Base-by-base conservation (phyloP, 1,140 invertebrate species). In the Spodoptera litura region DNA sequence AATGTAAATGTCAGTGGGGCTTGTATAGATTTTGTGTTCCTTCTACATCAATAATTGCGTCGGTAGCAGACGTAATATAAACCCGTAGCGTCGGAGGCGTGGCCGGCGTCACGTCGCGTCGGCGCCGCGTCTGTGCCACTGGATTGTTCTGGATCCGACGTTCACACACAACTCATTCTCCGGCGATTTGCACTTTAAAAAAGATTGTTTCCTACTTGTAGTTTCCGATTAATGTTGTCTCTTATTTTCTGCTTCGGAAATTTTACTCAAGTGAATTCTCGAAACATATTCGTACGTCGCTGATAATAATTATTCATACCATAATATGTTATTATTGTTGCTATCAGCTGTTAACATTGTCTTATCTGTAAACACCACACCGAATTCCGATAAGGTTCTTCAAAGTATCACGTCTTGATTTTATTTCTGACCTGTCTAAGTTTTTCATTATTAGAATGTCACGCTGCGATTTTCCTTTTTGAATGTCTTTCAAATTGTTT, bases 81-180 rank as follows among this genome's bases (percentile, higher is more conserved):
- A 82, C 84, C 82, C 78, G 82, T 87, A 82, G 82, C 83, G 83
- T 83, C 80, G 89, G 86, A 88, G 90, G 91, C 90, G 91, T 92
- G 91, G 91, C 77, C 81, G 79, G 83, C 88, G 89, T 91, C 91
- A 91, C 87, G 91, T 86, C 91, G 86, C 86, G 86, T 90, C 88
- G 91, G 87, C 90, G 90, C 89, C 91, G 83, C 79, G 83, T 88
- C 89, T 87, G 82, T 84, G 70, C 81, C 61, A 77, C 79, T 83
- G 82, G 85, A 90, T 89, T 87, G 84, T 89, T 91, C 88, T 89
- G 83, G 75, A 87, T 90, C 78, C 84, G 84, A 82, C 78, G 80
- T 86, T 85, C 83, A 79, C 79, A 83, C 79, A 83, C 80, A 88
- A 72, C 70, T 77, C 77, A 58, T 80, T 56, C 61, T 66, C 75